Evolutionary conservation across 2,797 vertebrate genomes (phyloP), one percentile per base, ranked within the genome.

Genomic region (Florisuga fusca): DNA sequence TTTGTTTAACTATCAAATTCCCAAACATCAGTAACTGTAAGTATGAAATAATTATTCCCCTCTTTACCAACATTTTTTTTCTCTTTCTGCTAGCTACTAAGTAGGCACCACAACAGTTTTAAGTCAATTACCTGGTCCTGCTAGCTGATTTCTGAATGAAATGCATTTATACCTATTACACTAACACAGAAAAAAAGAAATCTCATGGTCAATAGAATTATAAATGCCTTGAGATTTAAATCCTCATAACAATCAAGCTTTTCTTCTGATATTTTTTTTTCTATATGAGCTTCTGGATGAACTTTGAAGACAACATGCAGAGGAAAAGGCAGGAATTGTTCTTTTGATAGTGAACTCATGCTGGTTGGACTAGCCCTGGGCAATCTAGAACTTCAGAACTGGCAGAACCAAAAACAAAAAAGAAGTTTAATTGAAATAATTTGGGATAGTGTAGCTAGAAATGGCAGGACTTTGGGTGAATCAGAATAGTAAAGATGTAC

Each of bases 21-120:
- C 25, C 86, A 82, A 25, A 84, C 59, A 93, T 31, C 61, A 90
- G 51, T 79, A 79, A 61, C 62, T 57, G 13, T 75, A 89, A 84
- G 26, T 38, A 81, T 81, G 58, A 93, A 90, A 74, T 80, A 76
- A 90, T 90, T 82, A 82, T 83, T 93, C 63, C 13, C 41, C 13
- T 48, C 74, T 67, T 86, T 71, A 87, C 51, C 66, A 73, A 79
- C 86, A 54, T 80, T 91, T 83, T 91, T 83, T 91, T 87, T 84
- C n/a, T 68, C 22, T 89, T 92, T 90, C 48, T 62, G 69, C n/a
- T 27, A 87, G 33, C 31, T 58, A 62, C 23, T 58, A 9, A 13
- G 23, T 10, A 48, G 62, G 29, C 33, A 58, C 20, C 25, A 62
- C 63, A 89, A 53, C 33, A 77, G 11, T 58, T 87, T 88, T 12